Evolutionary conservation across 2,113 vertebrate species (phyloP).

Genomic region (Capreolus pygargus): DNA sequence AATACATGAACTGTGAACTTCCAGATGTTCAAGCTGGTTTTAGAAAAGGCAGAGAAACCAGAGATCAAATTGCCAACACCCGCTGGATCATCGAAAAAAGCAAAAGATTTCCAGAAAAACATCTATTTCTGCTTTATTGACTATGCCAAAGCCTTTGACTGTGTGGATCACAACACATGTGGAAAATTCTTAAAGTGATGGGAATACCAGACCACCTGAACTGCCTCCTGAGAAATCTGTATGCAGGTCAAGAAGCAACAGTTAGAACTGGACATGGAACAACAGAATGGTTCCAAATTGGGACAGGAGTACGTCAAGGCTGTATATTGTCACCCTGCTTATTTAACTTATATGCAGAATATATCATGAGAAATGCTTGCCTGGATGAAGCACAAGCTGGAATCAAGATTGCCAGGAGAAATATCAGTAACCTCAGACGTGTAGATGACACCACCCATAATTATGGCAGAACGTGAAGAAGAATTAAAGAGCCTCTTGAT

Average conservation of each 20-base stretch:
- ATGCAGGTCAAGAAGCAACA: neutral
- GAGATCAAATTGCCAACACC: neutral
- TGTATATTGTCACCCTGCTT: neutral
- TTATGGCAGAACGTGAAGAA: neutral
- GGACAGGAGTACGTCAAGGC: neutral
- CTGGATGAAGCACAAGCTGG: neutral
- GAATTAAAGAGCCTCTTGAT: too few relatives aligned
- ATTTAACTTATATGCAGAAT: neutral
- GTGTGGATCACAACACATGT: neutral
- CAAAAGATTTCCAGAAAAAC: neutral
- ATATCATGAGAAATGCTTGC: neutral
- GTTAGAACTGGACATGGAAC: neutral
- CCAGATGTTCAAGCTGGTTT: neutral
- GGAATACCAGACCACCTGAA: neutral
- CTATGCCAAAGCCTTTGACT: neutral
- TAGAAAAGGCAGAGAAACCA: neutral
- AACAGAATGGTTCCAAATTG: neutral
- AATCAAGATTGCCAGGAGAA: neutral
- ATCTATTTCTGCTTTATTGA: neutral
- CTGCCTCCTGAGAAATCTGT: neutral
- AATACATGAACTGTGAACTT: neutral
- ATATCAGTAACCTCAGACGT: neutral
- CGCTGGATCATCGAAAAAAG: accelerated
- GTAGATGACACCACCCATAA: neutral
- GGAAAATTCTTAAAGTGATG: neutral